phyloP scores from a whole-genome alignment of 2,797 vertebrate genomes.

The Okamejei kenojei region DNA sequence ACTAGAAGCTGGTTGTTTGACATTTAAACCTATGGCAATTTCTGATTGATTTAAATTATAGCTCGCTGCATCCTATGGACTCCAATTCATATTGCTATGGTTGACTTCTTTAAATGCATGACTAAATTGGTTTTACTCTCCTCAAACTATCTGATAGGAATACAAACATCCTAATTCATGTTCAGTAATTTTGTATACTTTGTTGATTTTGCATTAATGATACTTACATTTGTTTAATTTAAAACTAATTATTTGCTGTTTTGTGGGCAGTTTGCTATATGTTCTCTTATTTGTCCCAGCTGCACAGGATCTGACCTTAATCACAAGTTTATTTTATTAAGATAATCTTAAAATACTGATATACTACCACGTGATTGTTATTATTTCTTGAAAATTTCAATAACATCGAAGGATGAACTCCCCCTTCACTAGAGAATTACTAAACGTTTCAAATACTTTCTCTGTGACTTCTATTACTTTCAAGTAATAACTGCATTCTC shows the following conservation, averaged over 20 bases:
- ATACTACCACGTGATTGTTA: neutral
- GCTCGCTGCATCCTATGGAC: neutral
- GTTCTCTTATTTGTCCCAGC: neutral
- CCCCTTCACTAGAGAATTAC: neutral
- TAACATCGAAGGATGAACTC: neutral
- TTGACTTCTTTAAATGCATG: slow-evolving; percentile 17
- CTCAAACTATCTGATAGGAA: neutral
- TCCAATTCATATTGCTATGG: neutral
- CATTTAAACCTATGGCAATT: slow-evolving; percentile 9
- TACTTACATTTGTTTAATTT: neutral
- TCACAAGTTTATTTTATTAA: neutral
- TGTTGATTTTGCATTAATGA: neutral
- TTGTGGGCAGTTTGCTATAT: neutral
- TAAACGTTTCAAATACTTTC: neutral
- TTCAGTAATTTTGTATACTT: neutral
- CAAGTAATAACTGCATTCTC: neutral
- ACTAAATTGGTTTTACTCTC: neutral
- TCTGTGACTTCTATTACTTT: neutral
- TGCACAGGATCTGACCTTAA: neutral
- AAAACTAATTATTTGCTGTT: neutral
- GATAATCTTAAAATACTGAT: neutral
- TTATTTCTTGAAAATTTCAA: neutral
- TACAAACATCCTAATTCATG: neutral
- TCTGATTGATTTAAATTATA: neutral
- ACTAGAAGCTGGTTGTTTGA: neutral